Conservation (phyloP, 1,140 invertebrate species). For the Drosophila carrolli region DNA sequence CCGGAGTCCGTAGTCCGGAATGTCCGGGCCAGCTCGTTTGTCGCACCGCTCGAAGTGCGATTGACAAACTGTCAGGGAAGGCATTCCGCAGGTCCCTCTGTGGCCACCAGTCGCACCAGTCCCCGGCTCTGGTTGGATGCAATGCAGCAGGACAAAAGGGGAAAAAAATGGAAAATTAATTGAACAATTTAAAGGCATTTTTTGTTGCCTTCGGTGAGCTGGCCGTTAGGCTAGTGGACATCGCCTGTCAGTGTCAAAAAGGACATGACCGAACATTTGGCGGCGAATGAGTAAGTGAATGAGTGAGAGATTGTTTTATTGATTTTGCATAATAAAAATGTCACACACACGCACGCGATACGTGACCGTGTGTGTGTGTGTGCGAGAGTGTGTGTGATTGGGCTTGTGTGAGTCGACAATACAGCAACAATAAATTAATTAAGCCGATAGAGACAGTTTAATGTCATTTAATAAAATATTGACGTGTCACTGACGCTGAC, state of each 20-base stretch:
- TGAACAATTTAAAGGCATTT: conserved; percentile 78
- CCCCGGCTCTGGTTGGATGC: conserved; percentile 29
- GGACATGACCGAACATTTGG: conserved; percentile 82
- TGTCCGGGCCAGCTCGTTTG: conserved; percentile 61
- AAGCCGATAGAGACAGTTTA: conserved; percentile 85
- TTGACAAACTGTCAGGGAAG: conserved; percentile 77
- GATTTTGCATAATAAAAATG: conserved; percentile 84
- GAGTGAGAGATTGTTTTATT: conserved; percentile 84
- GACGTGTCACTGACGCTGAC: conserved; percentile 80
- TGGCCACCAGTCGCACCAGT: conserved; percentile 14
- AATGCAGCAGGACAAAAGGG: conserved; percentile 21
- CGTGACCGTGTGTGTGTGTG: conserved; percentile 11
- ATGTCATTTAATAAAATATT: conserved; percentile 85
- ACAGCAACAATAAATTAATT: conserved; percentile 85
- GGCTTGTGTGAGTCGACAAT: conserved; percentile 55
- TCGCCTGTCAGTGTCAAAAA: conserved; percentile 81
- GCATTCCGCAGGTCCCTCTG: conserved; percentile 62
- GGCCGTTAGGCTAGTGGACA: conserved; percentile 30
- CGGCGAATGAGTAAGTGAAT: conserved; percentile 51
- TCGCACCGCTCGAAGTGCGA: conserved; percentile 63
- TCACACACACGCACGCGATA: conserved; percentile 64
- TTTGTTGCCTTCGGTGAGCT: conserved; percentile 34
- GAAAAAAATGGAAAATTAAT: conserved; percentile 78
- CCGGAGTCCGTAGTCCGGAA: no score
- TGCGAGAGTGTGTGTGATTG: conserved; percentile 6